phyloP scores from a whole-genome alignment of 2,113 vertebrate genomes.

The Isichthys henryi region DNA sequence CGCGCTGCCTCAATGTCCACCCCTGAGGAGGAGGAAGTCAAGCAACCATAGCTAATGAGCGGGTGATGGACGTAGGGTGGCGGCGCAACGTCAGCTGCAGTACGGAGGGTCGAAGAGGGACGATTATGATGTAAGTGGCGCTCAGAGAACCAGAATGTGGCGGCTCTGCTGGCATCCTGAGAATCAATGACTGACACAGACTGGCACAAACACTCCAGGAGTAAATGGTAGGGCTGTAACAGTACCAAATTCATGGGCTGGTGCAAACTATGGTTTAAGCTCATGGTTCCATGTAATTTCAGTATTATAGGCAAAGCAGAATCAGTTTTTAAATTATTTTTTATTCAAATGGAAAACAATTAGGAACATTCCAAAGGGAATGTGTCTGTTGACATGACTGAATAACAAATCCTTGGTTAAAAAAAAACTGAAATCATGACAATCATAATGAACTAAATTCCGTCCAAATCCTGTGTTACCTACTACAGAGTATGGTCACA shows the following conservation, averaged over 20 bases:
- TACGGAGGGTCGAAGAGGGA: not conserved
- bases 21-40: constrained; percentile 53
- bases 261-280: not conserved
- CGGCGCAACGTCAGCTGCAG: not conserved
- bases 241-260: not conserved
- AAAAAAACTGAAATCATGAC: too few relatives aligned
- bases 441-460: not conserved
- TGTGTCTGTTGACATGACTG: not conserved
- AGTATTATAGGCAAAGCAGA: not conserved
- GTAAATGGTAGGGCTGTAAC: not conserved
- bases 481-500: too few relatives aligned
- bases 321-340: not conserved
- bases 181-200: not conserved
- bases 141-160: not conserved
- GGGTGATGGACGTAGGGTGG: not conserved
- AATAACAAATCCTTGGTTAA: not conserved
- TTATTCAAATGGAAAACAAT: not conserved
- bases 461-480: not conserved
- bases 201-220: not conserved
- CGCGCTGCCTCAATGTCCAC: constrained; percentile 94
- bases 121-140: not conserved
- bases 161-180: not conserved
- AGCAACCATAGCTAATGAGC: not conserved
- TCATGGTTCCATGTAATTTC: not conserved
- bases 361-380: not conserved